phyloP scores from a whole-genome alignment of 2,113 vertebrate genomes.

The Parus major region DNA sequence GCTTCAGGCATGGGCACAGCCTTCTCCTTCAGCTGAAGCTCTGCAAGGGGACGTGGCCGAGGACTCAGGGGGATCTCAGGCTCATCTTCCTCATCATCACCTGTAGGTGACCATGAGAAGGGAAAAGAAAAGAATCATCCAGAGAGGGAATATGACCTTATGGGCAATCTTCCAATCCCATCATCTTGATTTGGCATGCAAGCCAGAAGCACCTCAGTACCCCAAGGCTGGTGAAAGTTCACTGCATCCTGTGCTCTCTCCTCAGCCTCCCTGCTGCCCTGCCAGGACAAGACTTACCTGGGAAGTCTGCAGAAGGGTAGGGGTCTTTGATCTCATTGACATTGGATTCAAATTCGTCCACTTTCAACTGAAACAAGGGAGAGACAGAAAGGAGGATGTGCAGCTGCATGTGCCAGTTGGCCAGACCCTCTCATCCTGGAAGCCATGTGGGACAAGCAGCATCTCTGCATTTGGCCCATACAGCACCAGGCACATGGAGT shows the following conservation, averaged over 20 bases:
- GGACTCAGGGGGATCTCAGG: conserved; percentile 93
- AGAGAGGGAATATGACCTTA: background rate
- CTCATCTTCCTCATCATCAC: conserved; percentile 95
- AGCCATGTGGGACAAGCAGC: background rate
- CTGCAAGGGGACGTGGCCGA: conserved; percentile 92
- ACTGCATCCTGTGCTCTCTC: background rate
- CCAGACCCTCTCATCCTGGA: background rate
- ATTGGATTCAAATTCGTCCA: conserved; percentile 97
- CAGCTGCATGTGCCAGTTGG: background rate
- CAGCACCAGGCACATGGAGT: background rate
- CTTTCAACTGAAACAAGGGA: conserved; percentile 82
- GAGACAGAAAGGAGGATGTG: background rate
- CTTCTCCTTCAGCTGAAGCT: conserved; percentile 96
- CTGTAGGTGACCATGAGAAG: conserved; percentile 36
- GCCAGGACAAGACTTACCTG: conserved; percentile 78
- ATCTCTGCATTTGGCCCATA: background rate
- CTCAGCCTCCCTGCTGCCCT: background rate
- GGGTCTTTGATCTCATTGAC: conserved; percentile 98
- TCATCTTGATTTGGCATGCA: background rate
- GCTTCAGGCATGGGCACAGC: conserved; percentile 94
- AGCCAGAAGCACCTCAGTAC: background rate
- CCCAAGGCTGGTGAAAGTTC: background rate
- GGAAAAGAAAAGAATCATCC: background rate
- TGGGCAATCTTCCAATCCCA: background rate
- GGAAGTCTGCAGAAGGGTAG: conserved; percentile 96